Evolutionary conservation across 2,888 invertebrate species (phyloP), one percentile per base, ranked within the genome.

Genomic region (Caenorhabditis wallacei): DNA sequence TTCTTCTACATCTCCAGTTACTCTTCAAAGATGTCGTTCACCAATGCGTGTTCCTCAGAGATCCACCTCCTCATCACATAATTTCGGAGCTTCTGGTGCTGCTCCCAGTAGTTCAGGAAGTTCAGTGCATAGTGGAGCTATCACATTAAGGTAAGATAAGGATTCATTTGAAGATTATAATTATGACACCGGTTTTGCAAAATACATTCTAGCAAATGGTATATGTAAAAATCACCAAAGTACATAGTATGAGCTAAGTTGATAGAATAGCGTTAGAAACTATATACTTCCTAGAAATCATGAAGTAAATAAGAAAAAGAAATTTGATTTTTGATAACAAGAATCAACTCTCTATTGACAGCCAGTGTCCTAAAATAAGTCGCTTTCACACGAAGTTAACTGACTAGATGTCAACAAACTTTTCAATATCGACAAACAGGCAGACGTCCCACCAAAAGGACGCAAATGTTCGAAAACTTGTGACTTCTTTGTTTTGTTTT

Each of bases 1-100:
- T 66, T 82, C 88, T n/a, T 85, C 84, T 35, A 86, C 88, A 0
- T 86, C 86, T 1, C 89, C 89, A 1, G 85, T 89, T 16, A 76
- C 86, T 26, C 69, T 85, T 13, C 88, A 87, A 18, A 30, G 89
- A 56, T 88, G 87, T 40, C 71, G 88, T 40, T 83, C 83, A 22
- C 89, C 89, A 8, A 53, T 82, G 63, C 53, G 82, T 8, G 61
- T 82, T 0, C 82, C 82, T 11, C 82, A 80, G 63, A 70, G 84
- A 59, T 81, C 81, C 30, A 75, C 80, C 16, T 84, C 84, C 1
- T 72, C 82, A 7, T 81, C 85, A 37, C 82, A 82, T 18, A 82
- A 82, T 56, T 74, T 82, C 43, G 75, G 72, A 40, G 46, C 57
- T 48, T 22, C n/a, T 11, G 54, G 24, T 13, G 61, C 22, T 13